Evolutionary conservation across 1,140 invertebrate genomes (phyloP), one percentile per base, ranked within the genome.

Genomic region (Bombus sibiricus): DNA sequence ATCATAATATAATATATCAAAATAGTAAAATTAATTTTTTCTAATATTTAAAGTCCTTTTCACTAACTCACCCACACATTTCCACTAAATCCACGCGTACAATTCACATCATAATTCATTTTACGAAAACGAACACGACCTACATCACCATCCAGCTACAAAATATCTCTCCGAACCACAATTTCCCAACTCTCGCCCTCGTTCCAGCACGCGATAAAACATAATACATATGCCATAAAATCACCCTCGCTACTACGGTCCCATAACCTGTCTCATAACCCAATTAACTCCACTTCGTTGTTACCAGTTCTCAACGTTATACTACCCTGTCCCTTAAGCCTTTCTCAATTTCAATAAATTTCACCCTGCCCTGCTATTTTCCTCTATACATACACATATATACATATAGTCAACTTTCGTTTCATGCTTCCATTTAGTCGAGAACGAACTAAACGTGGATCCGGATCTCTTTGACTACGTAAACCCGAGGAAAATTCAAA

Each of bases 401-500:
- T 4, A n/a, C 59, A n/a, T 3, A 62, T 12, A n/a, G 28, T n/a
- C 28, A 25, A n/a, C 15, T 66, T 32, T 66, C 64, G 5, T 69
- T 71, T 78, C 68, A n/a, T 62, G 22, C 18, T 41, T 47, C 76
- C 28, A 41, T 59, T 62, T 34, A 13, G 13, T 9, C 47, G 13
- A 43, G 39, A 43, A 28, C 22, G 39, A 37, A 84, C n/a, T 69
- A 25, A 76, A 41, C 15, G 5, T 32, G 28, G 81, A 76, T 83
- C 73, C 4, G 34, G 62, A 13, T 37, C 34, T 32, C 66, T 84
- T 78, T 69, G 75, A 43, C n/a, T 59, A 76, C 9, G 34, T 10
- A 37, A 22, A 0, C 13, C n/a, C 34, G 47, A 47, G 43, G 73
- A 86, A 89, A 89, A 89, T 88, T 89, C 88, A n/a, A 83, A 57